Base-by-base conservation (phyloP, 2,888 invertebrate genomes). In the Auanema freiburgensis region DNA sequence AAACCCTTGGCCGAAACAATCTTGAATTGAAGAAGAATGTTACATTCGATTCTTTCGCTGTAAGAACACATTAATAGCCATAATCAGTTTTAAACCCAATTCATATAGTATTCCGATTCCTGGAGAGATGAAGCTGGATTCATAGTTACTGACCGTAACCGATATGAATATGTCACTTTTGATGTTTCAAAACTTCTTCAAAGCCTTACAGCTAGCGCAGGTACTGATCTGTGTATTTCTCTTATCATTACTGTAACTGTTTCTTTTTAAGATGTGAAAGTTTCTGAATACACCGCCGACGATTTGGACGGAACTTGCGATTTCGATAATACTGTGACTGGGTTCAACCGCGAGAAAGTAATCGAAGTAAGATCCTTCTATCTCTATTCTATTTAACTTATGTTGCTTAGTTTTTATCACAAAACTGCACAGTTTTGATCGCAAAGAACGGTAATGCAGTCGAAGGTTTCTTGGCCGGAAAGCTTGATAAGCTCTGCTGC, bases 1-100 rank as follows among this genome's bases (percentile, higher is more conserved):
- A 71, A n/a, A 63, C 63, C 14, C 66, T 82, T 18, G 82, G 82
- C 41, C 63, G 75, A 5, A 65, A 64, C 54, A 82, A 82, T 63
- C 66, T 82, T 25, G 82, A 82, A 54, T 68, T 83, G 18, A 83
- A 80, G 71, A 82, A 82, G 66, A 82, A 82, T 66, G 74, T 83
- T 43, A 82, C 82, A 16, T 76, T 81, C 51, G 82, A 82, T 53
- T 68, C 79, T 5, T 82, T 79, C 58, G 77, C 80, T 61, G 79
- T 71, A 33, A 51, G 59, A 54, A 33, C 3, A 33, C 33, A 33
- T 57, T 11, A 12, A 18, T 33, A 33, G 33, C 8, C 8, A 3
- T 3, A 33, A 33, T 33, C 33, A 33, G 33, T 33, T 33, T 33
- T 33, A 46, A 43, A 43, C 12, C 43, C 46, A 46, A 5, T 21